Base-by-base conservation (phyloP, 2,113 vertebrate genomes). In the Cyanoderma ruficeps region DNA sequence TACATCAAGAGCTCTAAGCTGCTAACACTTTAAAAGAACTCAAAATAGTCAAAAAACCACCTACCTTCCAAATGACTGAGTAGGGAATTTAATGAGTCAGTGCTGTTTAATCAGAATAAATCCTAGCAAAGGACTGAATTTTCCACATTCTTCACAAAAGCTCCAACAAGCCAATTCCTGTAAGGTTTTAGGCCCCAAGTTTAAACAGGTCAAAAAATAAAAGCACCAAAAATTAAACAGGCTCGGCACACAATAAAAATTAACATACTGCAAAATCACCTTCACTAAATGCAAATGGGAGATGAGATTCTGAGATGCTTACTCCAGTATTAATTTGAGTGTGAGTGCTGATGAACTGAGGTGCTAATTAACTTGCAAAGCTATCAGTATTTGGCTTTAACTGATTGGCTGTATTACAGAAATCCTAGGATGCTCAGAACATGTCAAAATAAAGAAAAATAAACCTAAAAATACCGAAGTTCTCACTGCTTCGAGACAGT, bases 341-440 rank as follows among this genome's bases (percentile, higher is more conserved):
- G 35, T 55, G 65, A 65, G 46, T 96, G 82, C 47, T 95, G 92
- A 95, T 94, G 93, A 95, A 86, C 41, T 41, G 80, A 94, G 88
- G 93, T 87, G 92, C 80, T 97, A 96, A 95, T 95, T 96, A 95
- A 94, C 80, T 87, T 41, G 76, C 61, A 92, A 90, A 77, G 77
- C 83, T 81, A 83, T 57, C 86, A 87, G 64, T 87, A 61, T 56
- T 87, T 90, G 92, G 76, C 31, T 94, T 64, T 33, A 94, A 89
- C 76, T 93, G 92, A 92, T 94, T 88, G 65, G 77, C 64, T 56
- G 35, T 17, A 70, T 92, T 80, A 78, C 56, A 74, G 94, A 90
- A 81, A 87, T 64, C 80, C 44, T 64, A 77, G 13, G n/a, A 89
- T 76, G 46, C 74, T 82, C 44, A 49, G 37, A 94, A 77, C 6